Conservation (phyloP, 2,888 invertebrate species). For the Stictocephala bisonia region DNA sequence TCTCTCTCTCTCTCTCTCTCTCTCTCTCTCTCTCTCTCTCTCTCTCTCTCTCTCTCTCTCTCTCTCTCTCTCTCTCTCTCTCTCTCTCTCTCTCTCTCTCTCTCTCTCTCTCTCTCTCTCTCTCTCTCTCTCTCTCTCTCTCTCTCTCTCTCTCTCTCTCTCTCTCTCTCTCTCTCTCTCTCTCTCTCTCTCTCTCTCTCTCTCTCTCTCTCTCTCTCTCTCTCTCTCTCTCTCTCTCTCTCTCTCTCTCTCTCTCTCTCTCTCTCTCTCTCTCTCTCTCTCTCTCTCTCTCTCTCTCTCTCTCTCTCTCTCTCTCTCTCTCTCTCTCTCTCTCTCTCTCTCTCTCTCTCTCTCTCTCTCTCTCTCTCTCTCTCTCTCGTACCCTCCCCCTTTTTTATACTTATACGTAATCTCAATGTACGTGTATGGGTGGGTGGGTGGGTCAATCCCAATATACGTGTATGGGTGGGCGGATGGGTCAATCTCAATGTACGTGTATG, state of each 20-base stretch:
- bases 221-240: neutral
- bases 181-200: constrained; percentile 46
- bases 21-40: constrained; percentile 29
- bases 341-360: constrained; percentile 14
- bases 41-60: constrained; percentile 1
- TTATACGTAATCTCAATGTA: too few relatives aligned
- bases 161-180: constrained; percentile 36
- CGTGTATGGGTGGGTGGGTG: too few relatives aligned
- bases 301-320: constrained; percentile 3
- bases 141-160: constrained; percentile 36
- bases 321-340: constrained; percentile 23
- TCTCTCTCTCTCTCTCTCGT: neutral
- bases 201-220: constrained; percentile 40
- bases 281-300: neutral
- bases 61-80: constrained; percentile 5
- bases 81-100: constrained; percentile 52
- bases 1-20: constrained; percentile 46
- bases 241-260: constrained; percentile 30
- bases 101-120: constrained; percentile 52
- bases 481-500: too few relatives aligned
- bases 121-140: constrained; percentile 45
- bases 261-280: constrained; percentile 45
- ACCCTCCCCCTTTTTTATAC: neutral
- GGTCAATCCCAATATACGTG: too few relatives aligned
- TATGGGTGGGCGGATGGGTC: too few relatives aligned